A percentile compares a stretch with the other conserved stretches of the same genome.
These are phyloP conservation scores for Esox lucius DNA, from an alignment of 2,797 vertebrate species.

Conservation along the genomic window DNA sequence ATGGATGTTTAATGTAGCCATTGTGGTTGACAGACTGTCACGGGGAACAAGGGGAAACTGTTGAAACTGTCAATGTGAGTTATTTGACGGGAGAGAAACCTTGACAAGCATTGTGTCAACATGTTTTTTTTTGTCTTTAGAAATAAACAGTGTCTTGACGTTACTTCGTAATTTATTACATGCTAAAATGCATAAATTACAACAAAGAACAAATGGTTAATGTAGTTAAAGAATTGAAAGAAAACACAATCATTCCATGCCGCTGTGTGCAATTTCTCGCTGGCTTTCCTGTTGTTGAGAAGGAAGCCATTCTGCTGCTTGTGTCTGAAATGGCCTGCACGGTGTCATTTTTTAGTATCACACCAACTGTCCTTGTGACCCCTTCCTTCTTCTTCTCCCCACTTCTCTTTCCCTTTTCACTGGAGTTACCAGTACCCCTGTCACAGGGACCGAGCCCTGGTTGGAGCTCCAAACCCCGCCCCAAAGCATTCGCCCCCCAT, in stretches of 20 bases:
- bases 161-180: neutral
- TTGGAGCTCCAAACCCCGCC: conserved; percentile 17
- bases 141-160: neutral
- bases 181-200: neutral
- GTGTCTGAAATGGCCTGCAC: neutral
- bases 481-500: conserved; percentile 37
- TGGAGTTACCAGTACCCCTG: conserved; percentile 19
- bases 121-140: neutral
- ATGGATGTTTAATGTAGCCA: neutral
- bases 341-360: neutral
- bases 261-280: neutral
- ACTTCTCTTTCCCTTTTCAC: conserved; percentile 32
- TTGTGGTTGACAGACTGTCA: neutral
- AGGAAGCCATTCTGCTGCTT: neutral
- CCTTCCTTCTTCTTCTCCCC: neutral
- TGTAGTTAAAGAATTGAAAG: neutral
- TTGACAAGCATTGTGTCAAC: neutral
- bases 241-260: neutral
- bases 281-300: neutral
- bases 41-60: neutral
- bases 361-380: neutral
- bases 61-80: neutral
- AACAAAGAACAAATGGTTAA: neutral
- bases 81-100: neutral
- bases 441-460: neutral